Base-by-base conservation (phyloP, 2,113 vertebrate species). In the Xiphophorus hellerii region DNA sequence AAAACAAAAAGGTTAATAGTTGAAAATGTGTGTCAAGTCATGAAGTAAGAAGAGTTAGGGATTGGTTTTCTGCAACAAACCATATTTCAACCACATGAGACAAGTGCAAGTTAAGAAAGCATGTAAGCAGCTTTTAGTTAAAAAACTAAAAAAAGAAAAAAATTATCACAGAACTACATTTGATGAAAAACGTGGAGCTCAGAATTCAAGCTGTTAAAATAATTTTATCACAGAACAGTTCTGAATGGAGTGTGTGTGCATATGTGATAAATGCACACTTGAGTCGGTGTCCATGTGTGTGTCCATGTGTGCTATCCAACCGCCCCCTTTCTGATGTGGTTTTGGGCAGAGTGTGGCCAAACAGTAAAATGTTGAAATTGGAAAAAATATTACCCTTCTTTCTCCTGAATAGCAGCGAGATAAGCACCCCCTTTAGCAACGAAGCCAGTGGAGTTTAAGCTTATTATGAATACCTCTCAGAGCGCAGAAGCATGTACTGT, bases 381-480 rank as follows among this genome's bases (percentile, higher is more conserved):
- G 91, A 93, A 93, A 92, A 94, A 93, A 94, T 92, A 92, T 89
- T 80, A 90, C 76, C 75, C 87, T 86, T 90, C 88, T 94, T 90
- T 87, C 80, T 85, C 75, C 82, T 92, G 90, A 94, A 94, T 91
- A 90, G 91, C 77, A 42, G 66, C 70, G 77, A 92, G 93, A 94
- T 95, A 94, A 94, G 93, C 91, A 91, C 88, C 90, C 89, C 90
- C 89, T 93, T 92, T 90, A 91, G 92, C 92, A 89, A 92, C 85
- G 91, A 92, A 94, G 89, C 88, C 88, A 81, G 85, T 85, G 79
- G 83, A 92, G 86, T 91, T 92, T 93, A 91, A 94, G 92, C 89
- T 93, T 94, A 94, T 95, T 94, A 94, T 93, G 90, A 94, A 92
- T 92, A 93, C 88, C 92, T 93, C 87, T 88, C 88, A 48, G 91